Evolutionary conservation across 2,888 invertebrate species (phyloP), one percentile per base, ranked within the genome.

Genomic region (Lasioglossum vierecki): DNA sequence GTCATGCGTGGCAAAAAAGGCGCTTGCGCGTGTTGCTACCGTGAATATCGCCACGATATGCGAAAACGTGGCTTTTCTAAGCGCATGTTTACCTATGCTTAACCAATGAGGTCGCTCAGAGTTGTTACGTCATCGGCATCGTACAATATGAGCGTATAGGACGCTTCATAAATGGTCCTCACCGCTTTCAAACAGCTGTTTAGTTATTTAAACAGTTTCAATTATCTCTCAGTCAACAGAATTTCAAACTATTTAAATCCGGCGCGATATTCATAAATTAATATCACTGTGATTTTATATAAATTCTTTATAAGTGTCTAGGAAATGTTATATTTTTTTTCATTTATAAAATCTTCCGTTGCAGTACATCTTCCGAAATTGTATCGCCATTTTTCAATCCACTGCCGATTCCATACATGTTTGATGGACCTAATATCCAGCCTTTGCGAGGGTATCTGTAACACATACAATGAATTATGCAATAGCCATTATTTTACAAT

Each of bases 81-180:
- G 60, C 71, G 74, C 83, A 66, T 82, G 83, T 79, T 84, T 84
- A 82, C 71, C 78, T 78, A 44, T 63, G 82, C 53, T 72, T n/a
- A 41, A 75, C 84, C 83, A 84, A 84, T 84, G 44, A 35, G 75
- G 44, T 22, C 22, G 75, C 75, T 53, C 39, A 30, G 46, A 66
- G 57, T 9, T 26, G 35, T 83, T 83, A 83, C 83, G 83, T 83
- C 79, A 83, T 30, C 46, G 30, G 18, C 41, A 74, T 6, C 74
- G 46, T 6, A 30, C 26, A 39, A 22, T 2, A n/a, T 70, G 30
- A 8, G 15, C n/a, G 18, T 78, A 81, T 13, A n/a, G 72, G 70
- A 4, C 9, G 4, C 3, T 76, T 30, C 75, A 83, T 49, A 79
- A 76, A 1, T 6, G 11, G 13, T 9, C 66, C 26, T 30, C 46